A percentile compares a stretch with the other conserved stretches of the same genome.
Evolutionary conservation across 2,797 vertebrate species (phyloP).

Genomic region (Sandelia bainsii): DNA sequence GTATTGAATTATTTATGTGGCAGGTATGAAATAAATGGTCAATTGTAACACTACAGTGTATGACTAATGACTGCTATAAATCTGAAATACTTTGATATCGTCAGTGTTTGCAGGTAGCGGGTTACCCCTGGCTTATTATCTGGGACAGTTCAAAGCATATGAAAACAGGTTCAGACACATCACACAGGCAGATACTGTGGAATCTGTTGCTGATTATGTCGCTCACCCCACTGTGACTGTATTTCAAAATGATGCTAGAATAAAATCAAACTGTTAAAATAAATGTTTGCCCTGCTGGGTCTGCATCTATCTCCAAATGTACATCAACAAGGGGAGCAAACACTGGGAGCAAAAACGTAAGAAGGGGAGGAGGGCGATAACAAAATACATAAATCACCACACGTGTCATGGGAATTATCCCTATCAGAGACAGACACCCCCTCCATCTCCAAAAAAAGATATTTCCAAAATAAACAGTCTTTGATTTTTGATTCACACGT

Average conservation of each 20-base stretch:
- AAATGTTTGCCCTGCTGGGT: conserved; percentile 73
- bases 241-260: conserved; percentile 60
- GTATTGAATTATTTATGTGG: conserved; percentile 40
- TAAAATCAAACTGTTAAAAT: conserved; percentile 65
- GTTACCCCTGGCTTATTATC: conserved; percentile 56
- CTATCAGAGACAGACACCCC: not conserved
- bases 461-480: conserved; percentile 42
- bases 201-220: conserved; percentile 64
- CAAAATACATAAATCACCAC: conserved; percentile 33
- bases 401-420: conserved; percentile 20
- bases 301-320: conserved; percentile 58
- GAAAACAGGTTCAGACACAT: conserved; percentile 75
- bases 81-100: conserved; percentile 48
- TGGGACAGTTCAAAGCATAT: conserved; percentile 70
- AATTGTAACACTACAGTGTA: not conserved
- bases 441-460: conserved; percentile 1
- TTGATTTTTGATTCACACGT: conserved; percentile 40
- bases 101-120: conserved; percentile 37
- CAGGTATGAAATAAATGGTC: conserved; percentile 23
- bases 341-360: conserved; percentile 39
- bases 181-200: conserved; percentile 56
- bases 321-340: conserved; percentile 52
- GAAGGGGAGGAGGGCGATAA: not conserved
- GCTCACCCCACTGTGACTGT: conserved; percentile 67
- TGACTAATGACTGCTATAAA: conserved; percentile 34